Percentiles rank a stretch among this genome's conserved stretches.
Evolutionary conservation across 2,797 vertebrate genomes (phyloP).

Genomic region (Petrocephalus schoutedeni): DNA sequence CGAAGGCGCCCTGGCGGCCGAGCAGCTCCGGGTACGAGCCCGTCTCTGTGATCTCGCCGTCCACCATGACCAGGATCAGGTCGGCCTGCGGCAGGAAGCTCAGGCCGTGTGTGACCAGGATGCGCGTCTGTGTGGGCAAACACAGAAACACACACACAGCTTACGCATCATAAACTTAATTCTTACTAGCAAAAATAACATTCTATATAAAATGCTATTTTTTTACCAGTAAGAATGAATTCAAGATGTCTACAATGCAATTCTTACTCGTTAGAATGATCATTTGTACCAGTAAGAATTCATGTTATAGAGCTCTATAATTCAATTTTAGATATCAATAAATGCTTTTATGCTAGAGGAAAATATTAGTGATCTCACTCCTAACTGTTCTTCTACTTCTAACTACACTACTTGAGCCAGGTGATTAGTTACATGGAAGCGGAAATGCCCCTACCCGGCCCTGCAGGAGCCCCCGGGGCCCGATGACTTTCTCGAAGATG

Average conservation of each 20-base stretch:
- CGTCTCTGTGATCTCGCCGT: slow-evolving; percentile 84
- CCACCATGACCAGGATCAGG: slow-evolving; percentile 81
- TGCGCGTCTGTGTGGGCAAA: slow-evolving; percentile 61
- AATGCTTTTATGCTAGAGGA: too few species aligned
- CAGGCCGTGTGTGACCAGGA: slow-evolving; percentile 83
- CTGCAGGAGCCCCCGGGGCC: slow-evolving; percentile 81
- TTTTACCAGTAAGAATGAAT: too few species aligned
- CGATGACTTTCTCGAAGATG: slow-evolving; percentile 89
- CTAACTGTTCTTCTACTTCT: not conserved
- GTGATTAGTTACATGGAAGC: not conserved
- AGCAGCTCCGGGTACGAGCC: slow-evolving; percentile 87
- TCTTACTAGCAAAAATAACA: too few species aligned
- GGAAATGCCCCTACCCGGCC: slow-evolving; percentile 65
- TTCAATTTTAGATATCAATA: too few species aligned
- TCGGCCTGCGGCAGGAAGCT: slow-evolving; percentile 80
- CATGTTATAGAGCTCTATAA: too few species aligned
- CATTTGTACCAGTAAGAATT: too few species aligned
- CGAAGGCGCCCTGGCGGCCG: slow-evolving; percentile 74
- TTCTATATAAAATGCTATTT: too few species aligned
- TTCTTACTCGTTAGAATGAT: too few species aligned
- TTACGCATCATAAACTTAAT: too few species aligned
- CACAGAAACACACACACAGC: not conserved
- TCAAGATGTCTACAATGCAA: too few species aligned
- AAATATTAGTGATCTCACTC: too few species aligned
- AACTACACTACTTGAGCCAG: not conserved